Evolutionary conservation across 2,113 vertebrate genomes (phyloP).

Genomic region (Gobiocypris rarus): DNA sequence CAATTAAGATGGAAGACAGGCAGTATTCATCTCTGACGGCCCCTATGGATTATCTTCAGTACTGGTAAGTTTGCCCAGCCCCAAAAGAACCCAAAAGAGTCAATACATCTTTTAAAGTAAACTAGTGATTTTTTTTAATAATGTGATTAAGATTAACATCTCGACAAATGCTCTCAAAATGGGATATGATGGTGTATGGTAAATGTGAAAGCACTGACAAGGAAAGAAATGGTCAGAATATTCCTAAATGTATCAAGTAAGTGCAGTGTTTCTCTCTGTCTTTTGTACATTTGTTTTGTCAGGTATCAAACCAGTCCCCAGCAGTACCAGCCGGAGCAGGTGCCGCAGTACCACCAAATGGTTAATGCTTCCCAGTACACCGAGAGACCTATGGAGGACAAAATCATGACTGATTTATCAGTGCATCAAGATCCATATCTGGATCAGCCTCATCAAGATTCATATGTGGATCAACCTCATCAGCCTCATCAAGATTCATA

Average conservation of each 20-base stretch:
- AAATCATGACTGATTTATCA: slow-evolving; percentile 66
- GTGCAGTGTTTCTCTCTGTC: not conserved
- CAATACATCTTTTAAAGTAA: not conserved
- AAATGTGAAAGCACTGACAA: not conserved
- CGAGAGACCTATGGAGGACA: slow-evolving; percentile 66
- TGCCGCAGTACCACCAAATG: slow-evolving; percentile 62
- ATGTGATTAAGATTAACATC: not conserved
- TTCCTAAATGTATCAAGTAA: not conserved
- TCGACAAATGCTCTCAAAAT: not conserved
- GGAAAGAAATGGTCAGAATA: not conserved
- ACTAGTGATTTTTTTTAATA: not conserved
- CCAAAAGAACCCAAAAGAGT: slow-evolving; percentile 7
- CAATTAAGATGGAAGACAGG: slow-evolving; percentile 76
- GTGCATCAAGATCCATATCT: slow-evolving; percentile 67
- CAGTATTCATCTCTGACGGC: slow-evolving; percentile 75
- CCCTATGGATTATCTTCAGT: slow-evolving; percentile 77
- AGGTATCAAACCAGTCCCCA: slow-evolving; percentile 74
- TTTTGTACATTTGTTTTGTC: not conserved
- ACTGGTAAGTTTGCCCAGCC: slow-evolving; percentile 73
- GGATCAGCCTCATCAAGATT: slow-evolving; percentile 18
- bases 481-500: too few relatives aligned
- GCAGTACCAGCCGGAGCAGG: slow-evolving; percentile 63
- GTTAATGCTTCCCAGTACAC: slow-evolving; percentile 55
- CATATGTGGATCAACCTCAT: too few relatives aligned
- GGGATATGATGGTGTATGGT: slow-evolving; percentile 2